Percentiles rank a stretch among this genome's conserved stretches.
These are phyloP conservation scores for Vesta saturnalis DNA, from an alignment of 2,888 invertebrate species.

Conservation along the genomic window DNA sequence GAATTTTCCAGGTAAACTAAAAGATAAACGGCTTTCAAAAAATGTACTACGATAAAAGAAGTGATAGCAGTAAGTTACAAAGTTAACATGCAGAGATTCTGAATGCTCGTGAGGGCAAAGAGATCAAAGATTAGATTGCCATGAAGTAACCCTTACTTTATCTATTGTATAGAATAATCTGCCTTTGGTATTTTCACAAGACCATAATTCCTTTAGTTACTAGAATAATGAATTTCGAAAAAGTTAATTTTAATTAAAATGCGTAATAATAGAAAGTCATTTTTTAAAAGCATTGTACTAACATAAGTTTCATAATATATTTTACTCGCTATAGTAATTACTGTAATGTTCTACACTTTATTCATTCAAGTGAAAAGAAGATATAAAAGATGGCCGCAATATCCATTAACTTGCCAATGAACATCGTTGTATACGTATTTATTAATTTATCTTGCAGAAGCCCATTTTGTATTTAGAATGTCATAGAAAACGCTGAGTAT, in stretches of 20 bases:
- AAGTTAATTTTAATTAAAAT: neutral
- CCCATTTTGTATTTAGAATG: neutral
- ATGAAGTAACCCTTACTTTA: conserved; percentile 10
- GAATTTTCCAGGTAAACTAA: neutral
- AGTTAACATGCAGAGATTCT: conserved; percentile 4
- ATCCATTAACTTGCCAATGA: neutral
- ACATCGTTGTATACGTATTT: neutral
- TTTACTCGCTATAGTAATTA: neutral
- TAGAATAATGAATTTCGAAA: too few relatives aligned
- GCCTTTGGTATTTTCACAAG: neutral
- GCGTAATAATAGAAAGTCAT: neutral
- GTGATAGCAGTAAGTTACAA: neutral
- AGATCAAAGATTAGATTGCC: conserved; percentile 12
- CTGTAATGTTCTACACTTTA: neutral
- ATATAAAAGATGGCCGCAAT: neutral
- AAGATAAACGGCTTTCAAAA: neutral
- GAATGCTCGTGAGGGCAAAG: conserved; percentile 6
- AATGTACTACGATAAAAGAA: conserved; percentile 8
- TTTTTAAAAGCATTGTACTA: neutral
- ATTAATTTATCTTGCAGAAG: neutral
- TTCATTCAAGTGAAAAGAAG: neutral
- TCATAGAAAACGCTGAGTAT: neutral
- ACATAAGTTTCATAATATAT: too few relatives aligned
- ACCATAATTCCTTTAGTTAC: too few relatives aligned
- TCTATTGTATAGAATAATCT: conserved; percentile 2